Conservation (phyloP, 2,797 vertebrate genomes). For the Megalops cyprinoides region DNA sequence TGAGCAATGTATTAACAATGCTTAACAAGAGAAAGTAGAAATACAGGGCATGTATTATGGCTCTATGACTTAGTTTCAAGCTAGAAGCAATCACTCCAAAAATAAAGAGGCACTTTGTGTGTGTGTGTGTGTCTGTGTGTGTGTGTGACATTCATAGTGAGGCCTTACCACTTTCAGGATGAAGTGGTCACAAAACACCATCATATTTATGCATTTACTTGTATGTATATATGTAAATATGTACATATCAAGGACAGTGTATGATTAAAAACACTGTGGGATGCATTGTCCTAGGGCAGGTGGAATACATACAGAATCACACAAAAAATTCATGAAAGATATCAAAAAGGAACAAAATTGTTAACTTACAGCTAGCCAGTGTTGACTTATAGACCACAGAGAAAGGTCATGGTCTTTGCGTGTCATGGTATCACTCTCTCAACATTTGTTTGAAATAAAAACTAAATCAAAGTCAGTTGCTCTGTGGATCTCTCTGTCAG, state of each 20-base stretch:
- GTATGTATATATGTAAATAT: no score
- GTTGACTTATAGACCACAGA: conserved; percentile 7
- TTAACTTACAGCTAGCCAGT: not conserved
- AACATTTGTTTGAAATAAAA: conserved; percentile 23
- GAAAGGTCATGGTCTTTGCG: conserved; percentile 20
- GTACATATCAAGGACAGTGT: no score
- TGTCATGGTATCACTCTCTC: conserved; percentile 1
- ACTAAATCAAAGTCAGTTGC: conserved; percentile 25
- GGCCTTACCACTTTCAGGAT: not conserved
- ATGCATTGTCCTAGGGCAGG: no score
- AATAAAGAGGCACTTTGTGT: not conserved
- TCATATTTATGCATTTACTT: not conserved
- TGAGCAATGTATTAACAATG: conserved; percentile 52
- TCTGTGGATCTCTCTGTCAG: conserved; percentile 17
- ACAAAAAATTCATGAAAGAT: no score
- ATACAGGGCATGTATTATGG: conserved; percentile 39
- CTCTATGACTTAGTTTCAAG: conserved; percentile 5
- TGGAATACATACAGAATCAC: no score
- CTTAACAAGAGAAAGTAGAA: conserved; percentile 43
- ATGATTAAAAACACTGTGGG: no score
- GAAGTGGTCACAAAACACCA: not conserved
- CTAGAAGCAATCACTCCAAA: conserved; percentile 17
- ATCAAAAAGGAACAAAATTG: not conserved
- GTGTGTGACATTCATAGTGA: not conserved
- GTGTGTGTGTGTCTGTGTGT: conserved; percentile 1